Base-by-base conservation (phyloP, 2,888 invertebrate genomes). In the Meiosimyza platycephala region DNA sequence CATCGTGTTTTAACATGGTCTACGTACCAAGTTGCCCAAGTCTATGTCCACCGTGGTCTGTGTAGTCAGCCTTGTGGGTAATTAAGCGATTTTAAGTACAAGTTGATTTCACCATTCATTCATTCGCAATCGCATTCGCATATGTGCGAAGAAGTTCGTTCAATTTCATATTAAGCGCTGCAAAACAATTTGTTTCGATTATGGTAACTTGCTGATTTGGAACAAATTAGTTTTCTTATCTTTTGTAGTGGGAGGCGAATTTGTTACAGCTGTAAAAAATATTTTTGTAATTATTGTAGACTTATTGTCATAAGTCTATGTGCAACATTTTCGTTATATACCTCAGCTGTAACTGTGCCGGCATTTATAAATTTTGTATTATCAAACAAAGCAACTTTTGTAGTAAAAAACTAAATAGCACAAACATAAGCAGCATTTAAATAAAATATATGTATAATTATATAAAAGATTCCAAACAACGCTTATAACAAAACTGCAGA, bases 191-290 rank as follows among this genome's bases (percentile, higher is more conserved):
- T 78, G 80, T 79, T 82, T 80, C 81, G 84, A 83, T 82, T 85
- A 81, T 84, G 83, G 77, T 79, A 82, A 81, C 75, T 80, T 79
- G 78, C 78, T 84, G 82, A 83, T 82, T 85, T 79, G 84, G 83
- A 84, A 84, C 65, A 48, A 63, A 63, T 62, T 47, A 6, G n/a
- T 12, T 63, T 47, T 40, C n/a, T 71, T 51, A 16, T 28, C 51
- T 22, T 15, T 18, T 63, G 47, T 47, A 16, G 47, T 40, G 11
- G 40, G 9, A 9, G 16, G 63, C 16, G 16, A 40, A 63, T 79
- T 77, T 71, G 78, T 74, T 71, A 70, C 69, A 76, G 79, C 62
- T 63, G 71, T 78, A 77, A 77, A 22, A 78, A 40, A n/a, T n/a
- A n/a, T n/a, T 16, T 47, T 40, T 40, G 40, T 40, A 4, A 40